A percentile compares a stretch with the other conserved stretches of the same genome.
Conservation (phyloP, 2,888 invertebrate genomes). For the Glyphotaelius pellucidus region DNA sequence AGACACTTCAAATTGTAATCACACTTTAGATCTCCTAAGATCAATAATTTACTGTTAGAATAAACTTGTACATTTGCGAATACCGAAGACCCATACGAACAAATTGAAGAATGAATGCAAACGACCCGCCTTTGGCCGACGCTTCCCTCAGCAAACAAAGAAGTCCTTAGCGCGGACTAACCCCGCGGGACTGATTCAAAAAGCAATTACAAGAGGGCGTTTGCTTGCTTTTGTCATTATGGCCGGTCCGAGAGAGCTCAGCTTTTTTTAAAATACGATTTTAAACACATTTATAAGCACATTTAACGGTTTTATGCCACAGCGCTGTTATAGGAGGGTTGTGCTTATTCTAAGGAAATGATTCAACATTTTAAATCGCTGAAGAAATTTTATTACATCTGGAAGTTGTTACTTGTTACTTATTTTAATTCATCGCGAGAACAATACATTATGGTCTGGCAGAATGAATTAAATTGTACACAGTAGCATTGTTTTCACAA, state of each 20-base stretch:
- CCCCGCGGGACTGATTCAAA: not conserved
- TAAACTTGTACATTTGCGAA: not conserved
- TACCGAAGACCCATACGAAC: not conserved
- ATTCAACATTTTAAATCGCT: not conserved
- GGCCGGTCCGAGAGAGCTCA: not conserved
- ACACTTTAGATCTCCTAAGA: not conserved
- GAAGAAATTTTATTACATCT: not conserved
- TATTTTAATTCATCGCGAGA: too few relatives aligned
- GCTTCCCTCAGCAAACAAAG: not conserved
- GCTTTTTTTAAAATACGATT: not conserved
- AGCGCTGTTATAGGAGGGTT: not conserved
- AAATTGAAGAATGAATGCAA: slow-evolving; percentile 8
- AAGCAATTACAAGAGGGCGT: slow-evolving; percentile 17
- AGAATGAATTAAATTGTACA: too few relatives aligned
- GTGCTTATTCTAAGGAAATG: not conserved
- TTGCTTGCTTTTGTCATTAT: not conserved
- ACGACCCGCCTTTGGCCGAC: not conserved
- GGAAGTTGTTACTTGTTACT: not conserved
- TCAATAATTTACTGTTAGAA: not conserved
- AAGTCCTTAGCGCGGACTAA: not conserved
- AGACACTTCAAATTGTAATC: not conserved
- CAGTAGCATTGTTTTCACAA: too few relatives aligned
- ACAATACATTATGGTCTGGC: too few relatives aligned
- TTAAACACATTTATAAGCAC: not conserved
- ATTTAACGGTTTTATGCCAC: not conserved